Base-by-base conservation (phyloP, 2,797 vertebrate genomes). In the Enteromius viviparus region DNA sequence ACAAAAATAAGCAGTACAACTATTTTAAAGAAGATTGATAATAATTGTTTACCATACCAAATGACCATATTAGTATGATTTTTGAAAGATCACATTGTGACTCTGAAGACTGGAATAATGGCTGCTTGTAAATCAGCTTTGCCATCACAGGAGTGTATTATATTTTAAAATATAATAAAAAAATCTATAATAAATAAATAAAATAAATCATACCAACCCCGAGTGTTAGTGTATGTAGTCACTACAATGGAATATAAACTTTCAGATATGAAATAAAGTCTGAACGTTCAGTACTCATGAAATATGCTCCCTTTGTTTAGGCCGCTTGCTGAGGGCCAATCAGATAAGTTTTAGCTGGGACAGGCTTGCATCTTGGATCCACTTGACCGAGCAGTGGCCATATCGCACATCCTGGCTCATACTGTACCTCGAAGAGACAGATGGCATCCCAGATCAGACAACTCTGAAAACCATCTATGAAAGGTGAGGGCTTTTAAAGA, bases 301-400 rank as follows among this genome's bases (percentile, higher is more conserved):
- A 58, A n/a, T 83, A 60, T 34, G 19, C 3, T 26, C 29, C 17
- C 69, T 37, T 76, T 68, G 62, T 84, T 81, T 85, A 97, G 98
- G 98, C 51, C 95, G 98, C 76, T 93, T 99, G 78, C 90, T 99
- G 85, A 93, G 98, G 91, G 98, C 98, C 91, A 99, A 99, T 94
- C 98, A 99, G 93, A 99, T 99, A 90, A 95, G 83, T 26, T 99
- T 99, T 85, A 98, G 95, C 85, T 99, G 98, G 98, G 98, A 99
- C 88, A 95, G 97, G 2, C 94, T 99, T 86, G 98, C 97, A 0
- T 97, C 97, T 8, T 99, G 98, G 98, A 99, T 99, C 93, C 98
- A 99, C 91, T 93, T 99, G 83, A 99, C 98, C 0, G 98, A 99
- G 90, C 97, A 98, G 91, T 99, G 98, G 98, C 98, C 98, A 0